phyloP scores from a whole-genome alignment of 2,113 vertebrate species.

The Meleagris gallopavo region DNA sequence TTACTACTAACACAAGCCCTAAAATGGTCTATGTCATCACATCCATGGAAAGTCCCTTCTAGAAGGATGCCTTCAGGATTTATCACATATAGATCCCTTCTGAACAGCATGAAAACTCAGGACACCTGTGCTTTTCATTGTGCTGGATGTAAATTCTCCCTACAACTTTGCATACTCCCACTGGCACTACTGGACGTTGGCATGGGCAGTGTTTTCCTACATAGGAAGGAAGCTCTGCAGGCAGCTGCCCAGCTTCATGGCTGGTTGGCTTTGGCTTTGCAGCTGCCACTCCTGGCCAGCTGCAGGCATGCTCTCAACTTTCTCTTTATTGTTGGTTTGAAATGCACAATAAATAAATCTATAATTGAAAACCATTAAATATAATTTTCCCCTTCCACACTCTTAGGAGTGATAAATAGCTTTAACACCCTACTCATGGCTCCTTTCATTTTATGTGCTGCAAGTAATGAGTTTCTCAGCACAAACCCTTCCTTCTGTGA shows the following conservation, averaged over 20 bases:
- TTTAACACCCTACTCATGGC: neutral
- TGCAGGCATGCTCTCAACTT: neutral
- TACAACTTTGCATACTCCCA: neutral
- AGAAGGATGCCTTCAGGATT: neutral
- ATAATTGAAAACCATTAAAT: neutral
- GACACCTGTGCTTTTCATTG: neutral
- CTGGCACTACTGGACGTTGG: neutral
- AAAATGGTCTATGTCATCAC: neutral
- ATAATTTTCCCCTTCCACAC: neutral
- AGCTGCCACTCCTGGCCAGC: neutral
- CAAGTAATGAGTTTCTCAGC: neutral
- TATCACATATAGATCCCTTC: neutral
- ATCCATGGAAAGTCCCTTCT: neutral
- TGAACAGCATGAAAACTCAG: neutral
- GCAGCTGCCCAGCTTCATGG: neutral
- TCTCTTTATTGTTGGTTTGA: neutral
- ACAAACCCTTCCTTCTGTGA: neutral
- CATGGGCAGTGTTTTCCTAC: neutral
- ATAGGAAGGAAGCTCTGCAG: neutral
- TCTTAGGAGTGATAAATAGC: constrained; percentile 1
- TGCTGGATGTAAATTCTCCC: neutral
- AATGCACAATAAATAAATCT: neutral
- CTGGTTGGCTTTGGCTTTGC: neutral
- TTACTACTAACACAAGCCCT: neutral
- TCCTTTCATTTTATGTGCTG: neutral